Base-by-base conservation (phyloP, 2,888 invertebrate genomes). In the Emmelina monodactyla region DNA sequence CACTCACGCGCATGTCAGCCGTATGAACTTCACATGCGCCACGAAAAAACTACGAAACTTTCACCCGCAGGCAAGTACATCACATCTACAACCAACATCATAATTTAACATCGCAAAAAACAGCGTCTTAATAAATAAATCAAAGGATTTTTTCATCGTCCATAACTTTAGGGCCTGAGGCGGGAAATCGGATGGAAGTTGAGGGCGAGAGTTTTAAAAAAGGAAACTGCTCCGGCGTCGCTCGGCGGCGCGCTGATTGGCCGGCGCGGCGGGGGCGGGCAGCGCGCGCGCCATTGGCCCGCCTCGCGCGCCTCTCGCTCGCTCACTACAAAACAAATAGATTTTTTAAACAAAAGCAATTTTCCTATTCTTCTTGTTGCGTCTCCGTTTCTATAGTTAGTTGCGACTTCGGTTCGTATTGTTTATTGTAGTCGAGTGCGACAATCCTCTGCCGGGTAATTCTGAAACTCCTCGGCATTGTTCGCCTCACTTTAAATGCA, bases 291-390 rank as follows among this genome's bases (percentile, higher is more conserved):
- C 60, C 61, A 52, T 76, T 79, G 76, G 78, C 75, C 57, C 55
- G 54, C 50, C 50, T 53, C 58, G 51, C 53, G 60, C 68, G 67
- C 71, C 62, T 55, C 56, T 63, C 66, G 65, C 65, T 65, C 71
- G 72, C 71, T 67, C 58, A 66, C 76, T 67, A 72, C 76, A 64
- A 64, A 71, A 73, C 76, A 72, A 76, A 76, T 75, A 76, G 72
- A 72, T 76, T 76, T 78, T 78, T 76, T 72, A 71, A 73, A 76
- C 73, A 72, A 76, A 75, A 75, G 72, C 69, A 76, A 79, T 78
- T 79, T 79, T 79, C 75, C 79, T 78, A 79, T 76, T 75, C 71
- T 79, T 78, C 75, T 76, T 78, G 73, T 78, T 79, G 72, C 55
- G 53, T 55, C 60, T 62, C 57, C 55, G 71, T 72, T 72, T 65